phyloP scores from a whole-genome alignment of 92 coral and sea anemone genomes.

The Siderastrea radians region DNA sequence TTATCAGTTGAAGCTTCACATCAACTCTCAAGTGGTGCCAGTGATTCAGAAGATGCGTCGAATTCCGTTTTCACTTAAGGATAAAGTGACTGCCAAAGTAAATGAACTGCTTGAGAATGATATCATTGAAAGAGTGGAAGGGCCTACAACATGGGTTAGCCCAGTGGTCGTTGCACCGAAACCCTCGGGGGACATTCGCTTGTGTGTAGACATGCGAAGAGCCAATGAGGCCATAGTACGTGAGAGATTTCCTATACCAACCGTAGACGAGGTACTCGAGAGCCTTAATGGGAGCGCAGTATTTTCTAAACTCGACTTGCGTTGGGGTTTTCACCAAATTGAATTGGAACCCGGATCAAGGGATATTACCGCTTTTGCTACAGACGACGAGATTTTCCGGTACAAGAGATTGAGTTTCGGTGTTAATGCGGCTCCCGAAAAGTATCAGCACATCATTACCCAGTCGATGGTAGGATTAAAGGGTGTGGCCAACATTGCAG shows the following conservation, averaged over 20 bases:
- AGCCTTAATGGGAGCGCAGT: conserved; percentile 54
- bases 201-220: conserved; percentile 47
- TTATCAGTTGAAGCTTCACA: conserved; percentile 61
- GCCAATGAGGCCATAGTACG: conserved; percentile 37
- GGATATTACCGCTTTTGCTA: conserved; percentile 60
- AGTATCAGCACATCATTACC: conserved; percentile 52
- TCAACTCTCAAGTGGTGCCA: conserved; percentile 42
- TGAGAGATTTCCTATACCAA: conserved; percentile 53
- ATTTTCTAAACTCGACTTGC: conserved; percentile 46
- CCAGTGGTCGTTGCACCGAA: conserved; percentile 43
- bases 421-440: conserved; percentile 66
- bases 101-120: conserved; percentile 62
- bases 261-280: conserved; percentile 49
- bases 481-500: conserved; percentile 49
- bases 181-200: conserved; percentile 37
- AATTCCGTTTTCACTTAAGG: conserved; percentile 51
- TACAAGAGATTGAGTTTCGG: conserved; percentile 48
- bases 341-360: conserved; percentile 22
- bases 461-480: conserved; percentile 40
- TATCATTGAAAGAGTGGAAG: conserved; percentile 53
- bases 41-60: conserved; percentile 69
- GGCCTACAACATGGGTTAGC: conserved; percentile 43
- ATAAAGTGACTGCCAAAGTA: conserved; percentile 67
- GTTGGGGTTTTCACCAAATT: conserved; percentile 51
- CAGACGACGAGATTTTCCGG: conserved; percentile 56